Conservation (phyloP, 2,113 vertebrate species). For the Sebastes fasciatus region DNA sequence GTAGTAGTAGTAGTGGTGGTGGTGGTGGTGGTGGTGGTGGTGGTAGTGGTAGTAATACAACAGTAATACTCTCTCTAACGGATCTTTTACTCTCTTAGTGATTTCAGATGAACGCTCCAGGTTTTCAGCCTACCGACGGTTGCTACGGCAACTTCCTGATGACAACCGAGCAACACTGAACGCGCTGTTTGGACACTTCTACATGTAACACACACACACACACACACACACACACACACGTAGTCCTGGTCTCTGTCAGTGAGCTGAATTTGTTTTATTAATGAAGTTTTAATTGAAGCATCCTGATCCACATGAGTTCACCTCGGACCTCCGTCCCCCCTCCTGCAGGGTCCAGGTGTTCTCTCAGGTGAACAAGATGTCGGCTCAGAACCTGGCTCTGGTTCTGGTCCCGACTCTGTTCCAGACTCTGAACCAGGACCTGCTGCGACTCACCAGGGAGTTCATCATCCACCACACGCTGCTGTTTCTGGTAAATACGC, state of each 20-base stretch:
- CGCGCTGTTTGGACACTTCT: constrained; percentile 80
- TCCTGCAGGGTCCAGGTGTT: constrained; percentile 80
- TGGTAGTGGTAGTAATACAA: background rate
- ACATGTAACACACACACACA: constrained; percentile 68
- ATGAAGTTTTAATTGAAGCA: too few species aligned
- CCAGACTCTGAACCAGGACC: constrained; percentile 71
- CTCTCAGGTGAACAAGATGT: constrained; percentile 83
- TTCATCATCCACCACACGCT: constrained; percentile 81
- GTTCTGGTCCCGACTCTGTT: constrained; percentile 83
- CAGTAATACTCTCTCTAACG: background rate
- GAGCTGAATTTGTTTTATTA: too few species aligned
- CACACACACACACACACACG: background rate
- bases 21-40: background rate
- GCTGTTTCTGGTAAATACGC: constrained; percentile 77
- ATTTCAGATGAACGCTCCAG: constrained; percentile 63
- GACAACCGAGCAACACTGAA: constrained; percentile 72
- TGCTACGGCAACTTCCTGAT: constrained; percentile 72
- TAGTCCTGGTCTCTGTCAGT: too few species aligned
- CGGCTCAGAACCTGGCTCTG: constrained; percentile 81
- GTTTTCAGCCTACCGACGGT: constrained; percentile 66
- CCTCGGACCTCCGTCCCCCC: background rate
- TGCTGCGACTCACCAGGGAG: constrained; percentile 78
- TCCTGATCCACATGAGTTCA: background rate
- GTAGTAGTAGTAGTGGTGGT: background rate
- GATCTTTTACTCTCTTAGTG: constrained; percentile 45